Evolutionary conservation across 2,113 vertebrate species (phyloP), one percentile per base, ranked within the genome.

Genomic region (Trematomus loennbergii): DNA sequence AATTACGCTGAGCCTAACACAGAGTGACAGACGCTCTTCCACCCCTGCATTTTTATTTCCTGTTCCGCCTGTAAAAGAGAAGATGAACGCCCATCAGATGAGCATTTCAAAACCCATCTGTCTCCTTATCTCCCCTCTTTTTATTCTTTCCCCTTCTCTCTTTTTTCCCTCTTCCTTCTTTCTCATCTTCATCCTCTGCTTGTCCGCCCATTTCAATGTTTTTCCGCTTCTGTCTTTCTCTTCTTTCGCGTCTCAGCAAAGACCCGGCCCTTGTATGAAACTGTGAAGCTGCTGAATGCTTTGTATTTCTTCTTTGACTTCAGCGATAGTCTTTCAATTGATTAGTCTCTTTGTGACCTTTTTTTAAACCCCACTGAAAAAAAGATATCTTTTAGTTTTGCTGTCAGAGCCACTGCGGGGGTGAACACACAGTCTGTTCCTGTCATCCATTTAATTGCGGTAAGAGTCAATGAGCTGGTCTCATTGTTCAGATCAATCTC

Each of bases 1-100:
- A 88, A 94, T 95, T 93, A 94, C 81, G 82, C 82, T 88, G 92
- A 94, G 91, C 86, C 88, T 94, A 92, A 94, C 92, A 50, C 83
- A 93, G 87, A 88, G 77, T 91, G 93, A 93, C 94, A 83, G 88
- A 88, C 60, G 55, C 71, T 84, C 71, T 81, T 91, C 77, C 76
- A 84, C 84, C 78, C 78, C 76, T 83, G 74, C 77, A 63, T 79
- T 88, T 87, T 82, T 78, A 76, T 86, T 88, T 80, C 64, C 75
- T 72, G 61, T 75, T 78, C 48, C 12, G 70, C 64, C 76, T 82
- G 80, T 76, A 69, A 53, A 84, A 62, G 69, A 67, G 78, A 72
- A 75, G 79, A 87, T 50, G 73, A 76, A 78, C 69, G 50, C 73
- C 75, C 59, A 73, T 90, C 83, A 87, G 72, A 87, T 72, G 71